These are phyloP conservation scores for Neoitamus cyanurus DNA, from an alignment of 2,888 invertebrate species.

Conservation along the genomic window DNA sequence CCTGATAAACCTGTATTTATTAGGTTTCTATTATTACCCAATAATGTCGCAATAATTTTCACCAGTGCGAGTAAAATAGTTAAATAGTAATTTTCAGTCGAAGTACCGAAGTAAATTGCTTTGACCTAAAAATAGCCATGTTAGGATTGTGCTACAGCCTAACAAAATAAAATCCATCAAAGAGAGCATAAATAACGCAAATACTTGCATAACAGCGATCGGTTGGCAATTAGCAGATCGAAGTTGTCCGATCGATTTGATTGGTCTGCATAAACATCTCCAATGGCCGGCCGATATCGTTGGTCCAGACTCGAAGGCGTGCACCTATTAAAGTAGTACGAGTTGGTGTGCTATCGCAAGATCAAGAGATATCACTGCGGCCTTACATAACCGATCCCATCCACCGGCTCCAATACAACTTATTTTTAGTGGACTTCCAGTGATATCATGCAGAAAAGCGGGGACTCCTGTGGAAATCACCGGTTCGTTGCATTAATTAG, in stretches of 20 bases:
- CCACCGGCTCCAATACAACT: neutral
- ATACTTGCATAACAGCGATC: conserved; percentile 1
- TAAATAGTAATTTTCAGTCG: neutral
- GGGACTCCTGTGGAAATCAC: neutral
- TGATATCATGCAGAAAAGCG: neutral
- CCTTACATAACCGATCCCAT: neutral
- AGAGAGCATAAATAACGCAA: conserved; percentile 1
- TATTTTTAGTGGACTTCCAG: neutral
- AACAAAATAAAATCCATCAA: conserved; percentile 5
- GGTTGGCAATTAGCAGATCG: conserved; percentile 5
- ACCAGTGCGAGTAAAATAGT: neutral
- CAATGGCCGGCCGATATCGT: neutral
- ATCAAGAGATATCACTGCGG: neutral
- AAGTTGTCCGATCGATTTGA: conserved; percentile 6
- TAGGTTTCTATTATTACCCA: neutral
- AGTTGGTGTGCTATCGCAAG: neutral
- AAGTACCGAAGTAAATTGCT: neutral
- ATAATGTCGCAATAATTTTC: neutral
- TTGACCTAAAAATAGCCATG: neutral
- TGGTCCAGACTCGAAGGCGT: conserved; percentile 4
- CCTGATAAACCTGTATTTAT: neutral
- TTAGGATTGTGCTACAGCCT: neutral
- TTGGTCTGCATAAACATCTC: conserved; percentile 4
- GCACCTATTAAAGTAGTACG: neutral
- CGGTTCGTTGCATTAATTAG: conserved; percentile 1